Evolutionary conservation across 2,888 invertebrate species (phyloP).

Genomic region (Rapana venosa): DNA sequence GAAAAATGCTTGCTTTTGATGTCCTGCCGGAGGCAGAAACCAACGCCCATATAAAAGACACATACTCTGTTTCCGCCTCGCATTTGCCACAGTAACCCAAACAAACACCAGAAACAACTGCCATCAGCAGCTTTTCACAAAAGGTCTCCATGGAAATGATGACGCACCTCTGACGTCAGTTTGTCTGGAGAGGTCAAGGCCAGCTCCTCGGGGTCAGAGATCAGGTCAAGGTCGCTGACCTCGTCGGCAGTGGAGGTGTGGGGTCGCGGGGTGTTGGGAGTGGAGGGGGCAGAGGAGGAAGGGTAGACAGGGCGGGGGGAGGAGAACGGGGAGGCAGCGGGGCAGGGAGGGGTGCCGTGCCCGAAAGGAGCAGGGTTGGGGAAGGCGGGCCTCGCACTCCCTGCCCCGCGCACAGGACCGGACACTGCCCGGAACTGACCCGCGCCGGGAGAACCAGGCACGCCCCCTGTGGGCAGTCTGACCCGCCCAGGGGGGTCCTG

Average conservation of each 20-base stretch:
- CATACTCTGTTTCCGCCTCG: too few species aligned
- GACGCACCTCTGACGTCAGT: constrained; percentile 39
- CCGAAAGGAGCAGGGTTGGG: not conserved
- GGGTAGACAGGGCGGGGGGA: constrained; percentile 33
- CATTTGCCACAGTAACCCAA: too few species aligned
- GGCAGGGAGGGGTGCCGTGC: constrained; percentile 4
- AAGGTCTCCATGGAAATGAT: constrained; percentile 36
- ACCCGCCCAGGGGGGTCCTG: not conserved
- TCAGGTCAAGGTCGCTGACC: constrained; percentile 38
- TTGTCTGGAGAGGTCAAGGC: constrained; percentile 33
- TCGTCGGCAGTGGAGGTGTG: constrained; percentile 11
- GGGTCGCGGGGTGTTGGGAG: constrained; percentile 14
- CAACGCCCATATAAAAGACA: too few species aligned
- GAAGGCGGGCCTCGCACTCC: not conserved
- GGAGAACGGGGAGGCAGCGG: constrained; percentile 30
- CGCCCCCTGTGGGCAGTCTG: not conserved
- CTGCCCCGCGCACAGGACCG: not conserved
- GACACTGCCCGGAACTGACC: not conserved
- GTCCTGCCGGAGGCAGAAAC: too few species aligned
- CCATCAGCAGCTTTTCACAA: not conserved
- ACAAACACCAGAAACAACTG: too few species aligned
- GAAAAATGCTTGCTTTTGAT: too few species aligned
- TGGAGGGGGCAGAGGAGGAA: constrained; percentile 20
- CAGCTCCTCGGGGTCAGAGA: constrained; percentile 38
- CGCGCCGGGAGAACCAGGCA: not conserved